Base-by-base conservation (phyloP, 2,797 vertebrate species). In the Arctocebus calabarensis region DNA sequence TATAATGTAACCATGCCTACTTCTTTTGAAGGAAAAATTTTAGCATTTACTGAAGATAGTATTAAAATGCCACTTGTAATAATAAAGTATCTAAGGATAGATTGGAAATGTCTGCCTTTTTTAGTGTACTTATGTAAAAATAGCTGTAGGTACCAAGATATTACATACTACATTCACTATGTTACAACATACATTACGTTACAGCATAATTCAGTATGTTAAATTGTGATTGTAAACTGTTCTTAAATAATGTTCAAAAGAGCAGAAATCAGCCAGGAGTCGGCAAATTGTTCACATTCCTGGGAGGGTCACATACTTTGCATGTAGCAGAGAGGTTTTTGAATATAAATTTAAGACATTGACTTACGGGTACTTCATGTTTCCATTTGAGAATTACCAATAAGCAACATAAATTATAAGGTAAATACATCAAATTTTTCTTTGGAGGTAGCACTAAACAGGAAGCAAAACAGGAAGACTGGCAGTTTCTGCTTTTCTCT, bases 391-490 rank as follows among this genome's bases (percentile, higher is more conserved):
- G 29, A 91, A 78, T 84, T 62, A 64, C 73, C 75, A 83, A 7
- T 70, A 61, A 84, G 13, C 19, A 25, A 32, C 43, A 5, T 75
- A 64, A 77, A 6, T 79, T 79, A n/a, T 59, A 55, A 86, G 40
- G 25, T 68, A 64, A 88, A 71, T 81, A 9, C 17, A 68, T 37
- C 23, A 29, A 55, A 12, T 48, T 23, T 55, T 86, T 90, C 81
- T 86, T 40, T 82, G 70, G 87, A 88, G 29, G 83, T 68, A 59
- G 91, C 1, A 14, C 95, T 94, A 97, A 98, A 97, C 97, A 97
- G 97, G 98, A 98, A 98, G 97, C 95, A 10, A 7, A 73, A 66
- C 94, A 97, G 97, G 98, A 98, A 98, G 97, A 88, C 45, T 3
- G 82, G 71, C 84, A 57, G 14, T 96, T 97, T 97, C 97, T 98